phyloP scores from a whole-genome alignment of 2,797 vertebrate species.

The Neoniphon sammara region DNA sequence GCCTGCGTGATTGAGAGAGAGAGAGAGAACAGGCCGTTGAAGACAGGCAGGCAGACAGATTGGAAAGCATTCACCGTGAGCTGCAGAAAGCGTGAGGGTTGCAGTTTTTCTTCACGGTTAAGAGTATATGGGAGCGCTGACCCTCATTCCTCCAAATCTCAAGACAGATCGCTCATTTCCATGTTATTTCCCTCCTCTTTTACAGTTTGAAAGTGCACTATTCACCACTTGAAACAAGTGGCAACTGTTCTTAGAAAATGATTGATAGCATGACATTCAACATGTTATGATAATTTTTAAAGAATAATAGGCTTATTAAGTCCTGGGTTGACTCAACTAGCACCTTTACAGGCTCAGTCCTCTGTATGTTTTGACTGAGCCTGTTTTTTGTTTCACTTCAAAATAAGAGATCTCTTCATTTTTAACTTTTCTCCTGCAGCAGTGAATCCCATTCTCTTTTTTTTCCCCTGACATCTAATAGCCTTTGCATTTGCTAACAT shows the following conservation, averaged over 20 bases:
- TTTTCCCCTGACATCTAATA: neutral
- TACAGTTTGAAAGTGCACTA: neutral
- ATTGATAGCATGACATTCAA: neutral
- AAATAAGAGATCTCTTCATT: neutral
- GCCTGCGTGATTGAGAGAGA: conserved; percentile 38
- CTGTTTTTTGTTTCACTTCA: neutral
- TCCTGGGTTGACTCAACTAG: no score
- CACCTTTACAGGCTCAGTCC: neutral
- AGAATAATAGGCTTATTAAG: no score
- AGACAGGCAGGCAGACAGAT: conserved; percentile 1
- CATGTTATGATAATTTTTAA: no score
- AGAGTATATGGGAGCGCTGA: neutral
- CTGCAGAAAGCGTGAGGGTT: conserved; percentile 29
- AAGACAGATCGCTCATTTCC: conserved; percentile 5
- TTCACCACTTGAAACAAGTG: neutral
- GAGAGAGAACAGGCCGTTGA: conserved; percentile 41
- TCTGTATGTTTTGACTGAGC: neutral
- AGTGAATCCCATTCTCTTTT: neutral
- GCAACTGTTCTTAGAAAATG: conserved; percentile 6
- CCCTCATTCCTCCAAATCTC: conserved; percentile 11
- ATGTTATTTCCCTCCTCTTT: neutral
- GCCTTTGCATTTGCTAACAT: neutral
- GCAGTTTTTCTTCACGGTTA: conserved; percentile 23
- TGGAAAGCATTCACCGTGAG: conserved; percentile 21
- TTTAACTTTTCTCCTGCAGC: neutral